Base-by-base conservation (phyloP, 2,888 invertebrate species). In the Andrena dorsata region DNA sequence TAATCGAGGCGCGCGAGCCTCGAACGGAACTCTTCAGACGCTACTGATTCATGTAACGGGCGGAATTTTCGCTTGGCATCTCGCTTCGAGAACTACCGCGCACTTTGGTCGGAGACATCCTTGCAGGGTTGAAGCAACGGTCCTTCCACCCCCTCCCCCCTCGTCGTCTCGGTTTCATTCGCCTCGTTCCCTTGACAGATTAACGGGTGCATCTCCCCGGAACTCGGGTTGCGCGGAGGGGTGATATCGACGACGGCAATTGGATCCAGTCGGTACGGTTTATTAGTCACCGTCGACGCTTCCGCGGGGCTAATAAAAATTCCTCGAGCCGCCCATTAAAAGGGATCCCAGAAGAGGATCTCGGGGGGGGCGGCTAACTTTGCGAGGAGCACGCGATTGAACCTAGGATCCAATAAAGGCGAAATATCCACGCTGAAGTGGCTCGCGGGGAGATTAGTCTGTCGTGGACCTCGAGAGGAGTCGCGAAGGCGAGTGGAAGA, bases 91-190 rank as follows among this genome's bases (percentile, higher is more conserved):
- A 41, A 16, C 41, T 5, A 16, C 16, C 41, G 41, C 41, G 41
- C 41, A 16, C 16, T 41, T 41, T 41, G 41, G 1, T 41, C 41
- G 41, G 41, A 1, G 4, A 41, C 5, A 5, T 41, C 41, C 41
- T 16, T 4, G 13, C 41, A 13, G 41, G 13, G 41, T 10, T 13
- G 10, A 41, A 13, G 13, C 13, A 8, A 8, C 32, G 23, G 7
- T 3, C 23, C 23, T 23, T 53, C 53, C 53, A 56, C 80, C 76
- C 77, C 53, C 53, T 26, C 80, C 76, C 77, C 49, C 49, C 35
- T 72, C n/a, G 51, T 64, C 53, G 63, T 61, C 72, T 60, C 72
- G 10, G 47, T 86, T 86, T 86, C 84, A 86, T 86, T 84, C 80
- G 58, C 58, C 80, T 71, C n/a, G 32, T 47, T 72, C 66, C 20